Evolutionary conservation across 2,113 vertebrate species (phyloP).

Genomic region (Petromus typicus): DNA sequence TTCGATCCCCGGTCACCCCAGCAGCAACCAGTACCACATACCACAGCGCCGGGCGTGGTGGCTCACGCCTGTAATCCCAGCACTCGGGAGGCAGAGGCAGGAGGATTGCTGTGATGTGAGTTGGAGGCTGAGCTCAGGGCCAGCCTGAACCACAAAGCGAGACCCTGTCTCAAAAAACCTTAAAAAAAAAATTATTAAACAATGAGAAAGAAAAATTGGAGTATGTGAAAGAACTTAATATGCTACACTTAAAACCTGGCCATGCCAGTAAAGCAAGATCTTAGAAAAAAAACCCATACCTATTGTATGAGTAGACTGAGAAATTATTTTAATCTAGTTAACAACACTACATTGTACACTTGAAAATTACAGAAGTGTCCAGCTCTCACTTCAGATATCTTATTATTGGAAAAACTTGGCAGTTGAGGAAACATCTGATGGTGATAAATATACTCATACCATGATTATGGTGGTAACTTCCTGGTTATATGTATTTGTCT

Average conservation of each 20-base stretch:
- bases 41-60: too few relatives aligned
- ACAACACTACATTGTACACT: not conserved
- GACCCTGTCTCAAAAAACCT: too few relatives aligned
- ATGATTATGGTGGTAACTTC: not conserved
- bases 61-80: too few relatives aligned
- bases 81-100: too few relatives aligned
- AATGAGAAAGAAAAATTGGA: not conserved
- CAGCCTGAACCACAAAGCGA: too few relatives aligned
- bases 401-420: not conserved
- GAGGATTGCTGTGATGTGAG: too few relatives aligned
- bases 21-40: too few relatives aligned
- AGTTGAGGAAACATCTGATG: not conserved
- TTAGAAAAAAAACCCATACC: not conserved
- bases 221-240: not conserved
- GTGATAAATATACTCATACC: not conserved
- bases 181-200: too few relatives aligned
- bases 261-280: not conserved
- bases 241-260: not conserved
- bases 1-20: too few relatives aligned
- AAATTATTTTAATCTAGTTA: not conserved
- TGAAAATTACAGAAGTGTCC: not conserved
- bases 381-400: not conserved
- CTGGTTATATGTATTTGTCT: not conserved
- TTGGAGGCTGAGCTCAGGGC: too few relatives aligned
- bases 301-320: not conserved